A percentile compares a stretch with the other conserved stretches of the same genome.
phyloP scores from a whole-genome alignment of 2,113 vertebrate species.

The Sigmodon hispidus region DNA sequence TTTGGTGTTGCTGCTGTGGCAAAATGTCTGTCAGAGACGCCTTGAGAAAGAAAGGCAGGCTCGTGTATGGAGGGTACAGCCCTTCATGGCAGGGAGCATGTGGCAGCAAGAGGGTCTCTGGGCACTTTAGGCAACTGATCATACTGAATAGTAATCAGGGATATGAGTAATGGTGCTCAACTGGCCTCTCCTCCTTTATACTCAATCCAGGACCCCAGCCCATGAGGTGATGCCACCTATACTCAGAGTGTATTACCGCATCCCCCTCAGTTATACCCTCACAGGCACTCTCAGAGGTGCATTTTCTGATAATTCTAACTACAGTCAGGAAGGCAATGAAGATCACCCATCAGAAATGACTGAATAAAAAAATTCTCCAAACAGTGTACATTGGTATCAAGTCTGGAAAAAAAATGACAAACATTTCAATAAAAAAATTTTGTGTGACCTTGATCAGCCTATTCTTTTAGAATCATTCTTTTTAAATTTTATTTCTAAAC shows the following conservation, averaged over 20 bases:
- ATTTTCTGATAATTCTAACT: neutral
- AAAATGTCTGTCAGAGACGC: neutral
- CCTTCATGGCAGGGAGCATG: neutral
- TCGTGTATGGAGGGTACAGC: neutral
- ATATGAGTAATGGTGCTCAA: neutral
- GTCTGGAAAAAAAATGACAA: constrained; percentile 12
- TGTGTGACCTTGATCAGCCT: neutral
- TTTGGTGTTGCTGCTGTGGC: neutral
- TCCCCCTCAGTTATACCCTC: neutral
- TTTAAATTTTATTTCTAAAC: constrained; percentile 13
- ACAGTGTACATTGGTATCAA: neutral
- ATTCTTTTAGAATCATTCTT: neutral
- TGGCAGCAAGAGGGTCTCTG: neutral
- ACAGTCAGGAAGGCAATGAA: too few relatives aligned
- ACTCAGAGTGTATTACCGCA: neutral
- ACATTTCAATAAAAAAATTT: constrained; percentile 22
- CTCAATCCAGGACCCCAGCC: neutral
- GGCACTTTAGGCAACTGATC: neutral
- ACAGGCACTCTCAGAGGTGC: neutral
- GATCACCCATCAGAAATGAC: neutral
- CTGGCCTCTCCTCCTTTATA: neutral
- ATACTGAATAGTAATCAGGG: neutral
- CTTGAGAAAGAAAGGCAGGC: neutral
- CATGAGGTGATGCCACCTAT: neutral
- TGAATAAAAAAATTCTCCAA: neutral